These are phyloP conservation scores for Malacoraja senta DNA, from an alignment of 2,797 vertebrate species.

Conservation along the genomic window DNA sequence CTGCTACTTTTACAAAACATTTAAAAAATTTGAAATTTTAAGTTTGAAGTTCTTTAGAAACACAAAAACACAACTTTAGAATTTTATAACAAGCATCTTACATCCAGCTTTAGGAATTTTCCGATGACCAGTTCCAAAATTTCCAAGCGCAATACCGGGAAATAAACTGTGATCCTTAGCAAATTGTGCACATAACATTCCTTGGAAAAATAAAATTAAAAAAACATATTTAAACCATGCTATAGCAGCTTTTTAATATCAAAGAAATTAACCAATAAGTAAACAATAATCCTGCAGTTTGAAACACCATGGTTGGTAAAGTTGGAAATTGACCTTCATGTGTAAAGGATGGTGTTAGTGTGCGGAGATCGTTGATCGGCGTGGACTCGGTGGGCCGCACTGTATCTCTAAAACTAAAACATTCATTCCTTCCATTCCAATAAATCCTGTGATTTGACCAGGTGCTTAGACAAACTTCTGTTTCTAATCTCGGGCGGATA, in stretches of 20 bases:
- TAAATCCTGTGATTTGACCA: too few relatives aligned
- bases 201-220: constrained; percentile 50
- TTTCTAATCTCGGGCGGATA: too few relatives aligned
- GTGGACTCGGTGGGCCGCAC: too few relatives aligned
- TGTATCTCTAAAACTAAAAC: too few relatives aligned
- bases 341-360: too few relatives aligned
- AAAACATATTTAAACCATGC: neutral
- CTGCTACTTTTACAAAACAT: neutral
- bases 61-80: neutral
- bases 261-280: neutral
- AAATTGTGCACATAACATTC: constrained; percentile 93
- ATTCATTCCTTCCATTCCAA: too few relatives aligned
- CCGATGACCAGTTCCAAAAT: constrained; percentile 78
- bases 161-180: constrained; percentile 70
- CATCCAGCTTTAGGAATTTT: constrained; percentile 82
- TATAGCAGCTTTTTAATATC: neutral
- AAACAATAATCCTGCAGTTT: neutral
- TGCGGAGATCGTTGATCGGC: too few relatives aligned
- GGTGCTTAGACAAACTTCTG: too few relatives aligned
- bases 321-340: too few relatives aligned
- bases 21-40: neutral
- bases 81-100: constrained; percentile 53
- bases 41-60: neutral
- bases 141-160: constrained; percentile 72
- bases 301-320: neutral